Base-by-base conservation (phyloP, 1,140 invertebrate species). In the Pogonus chalceus region DNA sequence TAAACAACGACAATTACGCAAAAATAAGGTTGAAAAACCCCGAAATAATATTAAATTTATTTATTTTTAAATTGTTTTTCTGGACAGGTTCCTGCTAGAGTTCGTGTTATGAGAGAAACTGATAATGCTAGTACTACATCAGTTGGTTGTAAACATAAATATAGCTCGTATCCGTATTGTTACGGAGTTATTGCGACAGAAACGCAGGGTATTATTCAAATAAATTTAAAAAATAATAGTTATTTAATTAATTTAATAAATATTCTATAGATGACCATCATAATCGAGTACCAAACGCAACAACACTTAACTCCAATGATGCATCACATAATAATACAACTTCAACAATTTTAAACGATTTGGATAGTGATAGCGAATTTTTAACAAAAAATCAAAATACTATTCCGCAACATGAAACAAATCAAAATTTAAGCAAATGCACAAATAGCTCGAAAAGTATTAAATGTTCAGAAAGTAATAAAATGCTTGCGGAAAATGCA, bases 151-250 rank as follows among this genome's bases (percentile, higher is more conserved):
- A 88, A 88, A 69, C 84, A 88, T 59, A 88, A 87, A 62, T 90
- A 90, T 65, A 87, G 84, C 18, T 85, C 85, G 18, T 88, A 87
- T 71, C 85, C 86, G 1, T 89, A 88, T 69, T 89, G 87, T 65
- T 90, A 90, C 61, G 85, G 87, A 59, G 87, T 87, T 69, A 86
- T 87, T 3, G 80, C 82, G 1, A 78, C 80, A 16, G 83, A 85
- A 54, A 79, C 76, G 51, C 80, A 84, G 65, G 80, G 65, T 65
- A 63, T 62, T n/a, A n/a, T n/a, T n/a, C n/a, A n/a, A n/a, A n/a
- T n/a, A n/a, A n/a, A n/a, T n/a, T n/a, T n/a, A n/a, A n/a, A n/a
- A n/a, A n/a, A n/a, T n/a, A n/a, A n/a, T n/a, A n/a, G n/a, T n/a
- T 35, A 14, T 4, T 35, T 14, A 2, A 35, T 23, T 23, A 49